A percentile compares a stretch with the other conserved stretches of the same genome.
These are phyloP conservation scores for Lophochroa leadbeateri DNA, from an alignment of 2,113 vertebrate genomes.

Conservation along the genomic window DNA sequence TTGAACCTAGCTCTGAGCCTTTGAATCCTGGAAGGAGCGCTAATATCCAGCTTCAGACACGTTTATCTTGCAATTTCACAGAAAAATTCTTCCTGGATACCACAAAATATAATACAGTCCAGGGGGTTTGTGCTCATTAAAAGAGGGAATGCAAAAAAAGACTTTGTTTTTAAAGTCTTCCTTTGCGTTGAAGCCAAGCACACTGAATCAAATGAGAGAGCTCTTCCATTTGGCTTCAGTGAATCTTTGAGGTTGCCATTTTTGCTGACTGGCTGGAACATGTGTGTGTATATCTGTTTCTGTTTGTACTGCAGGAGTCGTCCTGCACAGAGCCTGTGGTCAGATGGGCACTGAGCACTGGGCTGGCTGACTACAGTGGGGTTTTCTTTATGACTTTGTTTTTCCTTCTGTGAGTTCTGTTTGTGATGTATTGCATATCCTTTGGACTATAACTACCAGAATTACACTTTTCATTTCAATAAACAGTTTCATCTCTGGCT, in stretches of 20 bases:
- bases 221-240: not conserved
- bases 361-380: not conserved
- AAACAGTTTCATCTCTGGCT: not conserved
- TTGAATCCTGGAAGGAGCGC: not conserved
- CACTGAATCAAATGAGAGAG: not conserved
- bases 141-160: not conserved
- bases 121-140: not conserved
- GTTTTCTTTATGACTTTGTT: slow-evolving; percentile 12
- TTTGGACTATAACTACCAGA: slow-evolving; percentile 31
- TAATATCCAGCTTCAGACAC: not conserved
- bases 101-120: not conserved
- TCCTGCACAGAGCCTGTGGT: not conserved
- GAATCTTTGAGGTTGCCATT: not conserved
- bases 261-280: not conserved
- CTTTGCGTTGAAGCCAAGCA: not conserved
- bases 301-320: not conserved
- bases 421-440: not conserved
- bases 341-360: not conserved
- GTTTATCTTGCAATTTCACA: not conserved
- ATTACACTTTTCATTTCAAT: not conserved
- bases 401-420: not conserved
- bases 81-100: not conserved
- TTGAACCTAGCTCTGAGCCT: not conserved
- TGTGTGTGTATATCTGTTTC: not conserved
- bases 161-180: not conserved